Conservation (phyloP, 2,888 invertebrate species). For the Hylaea fasciaria region DNA sequence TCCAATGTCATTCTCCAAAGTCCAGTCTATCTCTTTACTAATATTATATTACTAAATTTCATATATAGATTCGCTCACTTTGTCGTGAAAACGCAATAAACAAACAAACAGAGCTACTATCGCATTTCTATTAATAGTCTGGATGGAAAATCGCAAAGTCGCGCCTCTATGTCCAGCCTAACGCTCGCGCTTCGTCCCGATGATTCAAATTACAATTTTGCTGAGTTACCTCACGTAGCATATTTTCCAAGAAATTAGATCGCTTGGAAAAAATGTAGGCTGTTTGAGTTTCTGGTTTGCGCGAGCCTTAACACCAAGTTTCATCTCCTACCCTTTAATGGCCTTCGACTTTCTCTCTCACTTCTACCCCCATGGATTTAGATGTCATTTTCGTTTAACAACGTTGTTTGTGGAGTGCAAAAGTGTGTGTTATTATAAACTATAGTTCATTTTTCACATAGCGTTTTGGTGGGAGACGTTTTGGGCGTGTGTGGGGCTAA, state of each 20-base stretch:
- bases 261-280: constrained; percentile 58
- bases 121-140: too few relatives aligned
- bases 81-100: too few relatives aligned
- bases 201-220: constrained; percentile 74
- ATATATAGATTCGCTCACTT: too few relatives aligned
- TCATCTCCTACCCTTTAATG: constrained; percentile 1
- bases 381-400: neutral
- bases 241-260: constrained; percentile 76
- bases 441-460: constrained; percentile 64
- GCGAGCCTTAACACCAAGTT: constrained; percentile 49
- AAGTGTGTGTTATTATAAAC: constrained; percentile 43
- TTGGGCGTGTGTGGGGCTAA: constrained; percentile 52
- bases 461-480: constrained; percentile 55
- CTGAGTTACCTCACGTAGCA: constrained; percentile 74
- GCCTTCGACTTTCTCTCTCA: constrained; percentile 1
- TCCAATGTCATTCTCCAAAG: too few relatives aligned
- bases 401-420: constrained; percentile 1
- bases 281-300: constrained; percentile 54
- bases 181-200: constrained; percentile 49
- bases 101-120: too few relatives aligned
- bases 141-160: neutral
- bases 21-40: too few relatives aligned
- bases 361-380: neutral
- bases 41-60: too few relatives aligned
- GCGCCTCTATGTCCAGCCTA: constrained; percentile 38